These are phyloP conservation scores for Cebidichthys violaceus DNA, from an alignment of 2,113 vertebrate genomes.

Conservation along the genomic window DNA sequence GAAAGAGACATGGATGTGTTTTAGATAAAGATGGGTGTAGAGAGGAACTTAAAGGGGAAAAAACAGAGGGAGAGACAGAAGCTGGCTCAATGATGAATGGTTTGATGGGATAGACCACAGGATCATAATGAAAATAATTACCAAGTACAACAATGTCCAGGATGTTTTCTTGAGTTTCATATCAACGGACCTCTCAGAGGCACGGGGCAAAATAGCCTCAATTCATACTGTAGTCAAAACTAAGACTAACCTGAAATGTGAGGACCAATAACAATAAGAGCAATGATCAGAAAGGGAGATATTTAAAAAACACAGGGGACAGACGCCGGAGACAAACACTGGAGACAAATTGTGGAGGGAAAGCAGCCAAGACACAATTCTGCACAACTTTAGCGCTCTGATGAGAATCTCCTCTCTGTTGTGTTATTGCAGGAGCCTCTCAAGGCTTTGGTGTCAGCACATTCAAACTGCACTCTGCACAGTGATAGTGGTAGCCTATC, in stretches of 20 bases:
- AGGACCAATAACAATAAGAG: slow-evolving; percentile 27
- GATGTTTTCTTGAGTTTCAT: slow-evolving; percentile 24
- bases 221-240: not conserved
- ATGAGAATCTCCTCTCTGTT: slow-evolving; percentile 45
- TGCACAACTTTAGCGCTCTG: slow-evolving; percentile 31
- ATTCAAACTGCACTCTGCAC: slow-evolving; percentile 12
- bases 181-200: not conserved
- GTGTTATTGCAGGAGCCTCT: slow-evolving; percentile 37
- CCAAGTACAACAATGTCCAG: not conserved
- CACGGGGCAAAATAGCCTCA: not conserved
- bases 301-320: slow-evolving; percentile 24
- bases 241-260: slow-evolving; percentile 10
- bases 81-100: slow-evolving; percentile 10
- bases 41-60: not conserved
- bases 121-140: slow-evolving; percentile 20
- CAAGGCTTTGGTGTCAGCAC: slow-evolving; percentile 43
- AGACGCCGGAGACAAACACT: slow-evolving; percentile 39
- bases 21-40: not conserved
- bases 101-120: slow-evolving; percentile 1
- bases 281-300: slow-evolving; percentile 21
- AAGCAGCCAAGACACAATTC: slow-evolving; percentile 44
- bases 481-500: slow-evolving; percentile 18
- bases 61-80: not conserved
- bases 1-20: slow-evolving; percentile 3
- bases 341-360: slow-evolving; percentile 27